phyloP scores from a whole-genome alignment of 2,113 vertebrate species.

The Lamprotornis superbus region DNA sequence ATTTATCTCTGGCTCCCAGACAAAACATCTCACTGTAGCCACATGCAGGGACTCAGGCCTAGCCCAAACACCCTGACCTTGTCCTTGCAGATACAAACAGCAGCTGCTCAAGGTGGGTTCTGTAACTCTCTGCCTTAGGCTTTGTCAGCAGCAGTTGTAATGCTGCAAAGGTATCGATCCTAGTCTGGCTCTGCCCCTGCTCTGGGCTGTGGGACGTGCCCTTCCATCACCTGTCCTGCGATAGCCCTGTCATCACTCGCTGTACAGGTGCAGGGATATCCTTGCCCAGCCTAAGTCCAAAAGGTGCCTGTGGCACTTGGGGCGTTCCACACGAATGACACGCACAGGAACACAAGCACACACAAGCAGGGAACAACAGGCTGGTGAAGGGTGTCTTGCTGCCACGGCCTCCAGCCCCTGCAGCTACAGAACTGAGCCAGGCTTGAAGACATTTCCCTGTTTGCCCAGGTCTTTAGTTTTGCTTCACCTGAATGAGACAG shows the following conservation, averaged over 20 bases:
- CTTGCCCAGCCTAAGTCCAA: fast-evolving
- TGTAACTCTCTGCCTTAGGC: neutral
- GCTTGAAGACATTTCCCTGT: neutral
- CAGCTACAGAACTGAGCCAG: neutral
- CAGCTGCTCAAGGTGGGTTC: neutral
- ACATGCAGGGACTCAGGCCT: neutral
- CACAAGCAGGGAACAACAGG: fast-evolving
- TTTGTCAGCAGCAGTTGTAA: neutral
- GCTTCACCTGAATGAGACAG: neutral
- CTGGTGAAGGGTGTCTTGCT: neutral
- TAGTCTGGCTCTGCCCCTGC: neutral
- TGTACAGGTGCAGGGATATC: neutral
- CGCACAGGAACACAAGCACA: neutral
- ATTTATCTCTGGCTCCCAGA: neutral
- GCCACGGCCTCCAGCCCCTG: neutral
- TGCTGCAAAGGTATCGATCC: neutral
- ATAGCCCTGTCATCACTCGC: neutral
- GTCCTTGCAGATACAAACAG: neutral
- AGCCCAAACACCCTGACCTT: neutral
- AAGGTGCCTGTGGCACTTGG: neutral
- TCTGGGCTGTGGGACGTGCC: fast-evolving
- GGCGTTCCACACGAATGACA: neutral
- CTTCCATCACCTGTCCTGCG: neutral
- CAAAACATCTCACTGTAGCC: neutral
- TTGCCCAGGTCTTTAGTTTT: neutral